Percentiles rank a stretch among this genome's conserved stretches.
Conservation (phyloP, 1,140 invertebrate genomes). For the Spodoptera frugiperda region DNA sequence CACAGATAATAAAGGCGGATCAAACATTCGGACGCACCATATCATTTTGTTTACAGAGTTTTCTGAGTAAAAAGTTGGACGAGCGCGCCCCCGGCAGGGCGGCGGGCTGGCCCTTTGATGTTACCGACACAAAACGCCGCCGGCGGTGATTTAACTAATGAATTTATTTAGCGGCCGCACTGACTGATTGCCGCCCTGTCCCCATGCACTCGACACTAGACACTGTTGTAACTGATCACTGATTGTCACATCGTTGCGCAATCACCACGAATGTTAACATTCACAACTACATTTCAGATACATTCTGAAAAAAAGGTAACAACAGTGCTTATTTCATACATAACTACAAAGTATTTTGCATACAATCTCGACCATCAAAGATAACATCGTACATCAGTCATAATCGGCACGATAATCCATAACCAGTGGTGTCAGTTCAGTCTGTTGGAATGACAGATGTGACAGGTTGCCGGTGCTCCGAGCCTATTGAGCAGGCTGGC, state of each 20-base stretch:
- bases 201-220: constrained; percentile 49
- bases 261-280: neutral
- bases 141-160: constrained; percentile 87
- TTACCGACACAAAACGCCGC: constrained; percentile 86
- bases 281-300: neutral
- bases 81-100: constrained; percentile 77
- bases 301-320: too few species aligned
- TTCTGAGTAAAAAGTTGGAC: constrained; percentile 84
- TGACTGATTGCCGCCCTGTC: constrained; percentile 72
- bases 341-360: too few species aligned
- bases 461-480: constrained; percentile 50
- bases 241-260: neutral
- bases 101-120: constrained; percentile 81
- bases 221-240: constrained; percentile 28
- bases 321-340: too few species aligned
- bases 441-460: constrained; percentile 58
- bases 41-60: constrained; percentile 86
- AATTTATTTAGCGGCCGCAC: constrained; percentile 86
- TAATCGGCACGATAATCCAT: neutral
- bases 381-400: neutral
- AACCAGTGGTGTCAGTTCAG: constrained; percentile 56
- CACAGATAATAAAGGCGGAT: constrained; percentile 84
- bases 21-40: constrained; percentile 83
- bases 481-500: constrained; percentile 41
- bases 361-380: too few species aligned